A percentile compares a stretch with the other conserved stretches of the same genome.
phyloP scores from a whole-genome alignment of 1,140 invertebrate species.

The Plectrocnemia conspersa region DNA sequence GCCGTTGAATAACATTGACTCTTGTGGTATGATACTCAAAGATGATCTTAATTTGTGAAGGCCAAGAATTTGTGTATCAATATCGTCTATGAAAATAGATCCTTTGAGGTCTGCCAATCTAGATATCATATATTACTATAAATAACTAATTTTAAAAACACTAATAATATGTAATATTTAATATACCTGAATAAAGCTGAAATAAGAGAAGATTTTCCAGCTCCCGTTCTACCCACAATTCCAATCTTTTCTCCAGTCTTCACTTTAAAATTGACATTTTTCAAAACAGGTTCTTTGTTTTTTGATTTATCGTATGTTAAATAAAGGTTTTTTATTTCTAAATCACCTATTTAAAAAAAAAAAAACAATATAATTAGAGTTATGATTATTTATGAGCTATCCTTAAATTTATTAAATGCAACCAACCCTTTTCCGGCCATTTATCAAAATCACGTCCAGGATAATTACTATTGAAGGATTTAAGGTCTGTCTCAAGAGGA shows the following conservation, averaged over 20 bases:
- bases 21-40: slow-evolving; percentile 68
- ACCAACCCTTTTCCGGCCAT: slow-evolving; percentile 47
- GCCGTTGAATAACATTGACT: slow-evolving; percentile 66
- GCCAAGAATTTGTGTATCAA: slow-evolving; percentile 52
- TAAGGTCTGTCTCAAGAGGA: slow-evolving; percentile 47
- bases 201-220: slow-evolving; percentile 70
- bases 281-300: slow-evolving; percentile 55
- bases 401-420: too few relatives aligned
- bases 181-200: slow-evolving; percentile 62
- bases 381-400: too few relatives aligned
- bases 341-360: slow-evolving; percentile 50
- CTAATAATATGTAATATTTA: background rate
- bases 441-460: slow-evolving; percentile 42
- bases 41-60: slow-evolving; percentile 57
- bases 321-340: slow-evolving; percentile 57
- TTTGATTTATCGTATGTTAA: slow-evolving; percentile 54
- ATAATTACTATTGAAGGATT: slow-evolving; percentile 41
- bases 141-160: background rate
- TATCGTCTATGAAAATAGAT: slow-evolving; percentile 57
- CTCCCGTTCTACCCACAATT: slow-evolving; percentile 64
- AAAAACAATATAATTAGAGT: slow-evolving; percentile 3
- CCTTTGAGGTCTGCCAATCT: slow-evolving; percentile 48
- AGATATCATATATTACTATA: slow-evolving; percentile 7
- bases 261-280: slow-evolving; percentile 56
- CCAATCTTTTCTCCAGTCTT: slow-evolving; percentile 62